Base-by-base conservation (phyloP, 2,888 invertebrate genomes). In the Trisateles emortualis region DNA sequence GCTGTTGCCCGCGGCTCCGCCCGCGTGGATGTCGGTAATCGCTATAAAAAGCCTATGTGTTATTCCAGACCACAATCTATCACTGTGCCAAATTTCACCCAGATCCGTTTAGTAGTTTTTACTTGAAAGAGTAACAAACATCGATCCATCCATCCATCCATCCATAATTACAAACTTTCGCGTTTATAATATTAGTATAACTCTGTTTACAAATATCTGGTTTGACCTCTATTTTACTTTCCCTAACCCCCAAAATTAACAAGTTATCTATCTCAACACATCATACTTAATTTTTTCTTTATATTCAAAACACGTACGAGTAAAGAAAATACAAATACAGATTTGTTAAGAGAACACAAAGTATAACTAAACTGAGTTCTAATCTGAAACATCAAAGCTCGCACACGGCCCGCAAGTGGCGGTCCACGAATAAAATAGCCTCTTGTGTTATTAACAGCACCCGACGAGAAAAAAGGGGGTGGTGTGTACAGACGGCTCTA, bases 371-470 rank as follows among this genome's bases (percentile, higher is more conserved):
- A 79, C 84, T 81, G 81, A 83, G 75, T 81, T 83, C 78, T 90
- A 91, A 91, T 91, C 91, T 90, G 79, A 76, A 63, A 85, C 87
- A 89, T 90, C 85, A 87, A 90, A 88, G 89, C 88, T 66, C 81
- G 78, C 85, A 79, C 91, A 90, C 90, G 89, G 75, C 79, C 79
- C 83, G 81, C 87, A 84, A 88, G 87, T 86, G 87, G 79, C 81
- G 79, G 82, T 74, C 84, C 84, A 82, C 86, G 87, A 87, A 88
- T 90, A 88, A 89, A 90, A 89, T 89, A 87, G 87, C 85, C 88
- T 84, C 89, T 87, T 89, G 88, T 89, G 90, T 89, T 92, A 91
- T 90, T 91, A 92, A 91, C 90, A 87, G 86, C 83, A 82, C 80
- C 83, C 78, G 74, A 52, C 67, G 72, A 76, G 83, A 86, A 84